These are phyloP conservation scores for Nesidiocoris tenuis DNA, from an alignment of 2,888 invertebrate genomes.

Conservation along the genomic window DNA sequence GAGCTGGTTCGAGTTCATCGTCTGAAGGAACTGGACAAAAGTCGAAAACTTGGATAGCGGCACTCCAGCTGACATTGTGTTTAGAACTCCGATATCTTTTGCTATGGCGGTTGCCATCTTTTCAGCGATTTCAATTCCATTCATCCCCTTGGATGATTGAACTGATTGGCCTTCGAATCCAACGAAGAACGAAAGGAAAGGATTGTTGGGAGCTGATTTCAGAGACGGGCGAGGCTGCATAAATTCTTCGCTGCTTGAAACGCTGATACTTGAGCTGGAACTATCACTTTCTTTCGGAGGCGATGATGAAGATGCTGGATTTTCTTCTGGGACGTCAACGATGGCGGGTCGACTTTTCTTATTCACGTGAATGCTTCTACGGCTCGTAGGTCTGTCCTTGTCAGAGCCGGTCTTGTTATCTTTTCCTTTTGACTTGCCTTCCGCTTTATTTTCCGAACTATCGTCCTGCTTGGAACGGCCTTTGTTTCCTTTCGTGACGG, in stretches of 20 bases:
- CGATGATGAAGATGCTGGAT: constrained; percentile 5
- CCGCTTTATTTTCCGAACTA: background rate
- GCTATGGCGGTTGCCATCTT: constrained; percentile 61
- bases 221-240: constrained; percentile 55
- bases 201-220: constrained; percentile 57
- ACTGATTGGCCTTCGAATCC: constrained; percentile 58
- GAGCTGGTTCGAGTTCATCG: constrained; percentile 26
- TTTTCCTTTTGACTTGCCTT: background rate
- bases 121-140: constrained; percentile 50
- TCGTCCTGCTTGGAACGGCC: background rate
- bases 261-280: constrained; percentile 53
- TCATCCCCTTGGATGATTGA: constrained; percentile 51
- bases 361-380: background rate
- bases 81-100: constrained; percentile 61
- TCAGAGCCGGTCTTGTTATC: background rate
- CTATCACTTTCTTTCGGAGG: constrained; percentile 53
- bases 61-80: constrained; percentile 59
- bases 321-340: background rate
- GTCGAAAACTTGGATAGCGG: constrained; percentile 55
- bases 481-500: too few species aligned
- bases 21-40: constrained; percentile 25
- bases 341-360: background rate
- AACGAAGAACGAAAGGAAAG: constrained; percentile 57
- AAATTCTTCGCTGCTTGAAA: constrained; percentile 47
- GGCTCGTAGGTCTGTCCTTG: too few species aligned